phyloP scores from a whole-genome alignment of 2,888 invertebrate species.

The Dolichomitus sp. region DNA sequence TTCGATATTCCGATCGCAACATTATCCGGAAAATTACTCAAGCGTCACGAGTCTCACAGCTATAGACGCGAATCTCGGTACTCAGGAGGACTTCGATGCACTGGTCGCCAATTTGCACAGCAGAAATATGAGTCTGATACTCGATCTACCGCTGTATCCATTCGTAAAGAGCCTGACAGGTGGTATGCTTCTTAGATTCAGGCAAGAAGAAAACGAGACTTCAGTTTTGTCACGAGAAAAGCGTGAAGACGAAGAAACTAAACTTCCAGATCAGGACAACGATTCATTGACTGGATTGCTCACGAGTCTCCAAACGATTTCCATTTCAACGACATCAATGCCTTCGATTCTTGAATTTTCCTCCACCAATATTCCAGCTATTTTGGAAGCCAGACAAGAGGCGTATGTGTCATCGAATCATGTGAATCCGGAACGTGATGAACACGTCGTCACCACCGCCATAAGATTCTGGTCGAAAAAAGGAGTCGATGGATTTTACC shows the following conservation, averaged over 20 bases:
- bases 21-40: constrained; percentile 92
- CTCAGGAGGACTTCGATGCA: constrained; percentile 90
- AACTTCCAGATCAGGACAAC: background rate
- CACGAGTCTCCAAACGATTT: constrained; percentile 32
- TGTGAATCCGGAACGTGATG: constrained; percentile 49
- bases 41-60: constrained; percentile 89
- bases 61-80: constrained; percentile 91
- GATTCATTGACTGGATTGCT: constrained; percentile 20
- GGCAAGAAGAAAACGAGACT: constrained; percentile 68
- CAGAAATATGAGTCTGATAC: constrained; percentile 91
- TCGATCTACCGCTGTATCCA: constrained; percentile 92
- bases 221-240: constrained; percentile 32
- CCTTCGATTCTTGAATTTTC: constrained; percentile 56
- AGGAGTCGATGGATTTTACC: constrained; percentile 96
- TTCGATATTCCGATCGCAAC: constrained; percentile 91
- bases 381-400: constrained; percentile 63
- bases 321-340: constrained; percentile 69
- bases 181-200: constrained; percentile 68
- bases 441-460: constrained; percentile 87
- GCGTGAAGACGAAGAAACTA: constrained; percentile 16
- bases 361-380: constrained; percentile 37
- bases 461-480: constrained; percentile 91
- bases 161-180: constrained; percentile 83
- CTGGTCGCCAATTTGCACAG: constrained; percentile 89
- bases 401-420: constrained; percentile 63